Conservation (phyloP, 2,888 invertebrate genomes). For the Julus scanicus region DNA sequence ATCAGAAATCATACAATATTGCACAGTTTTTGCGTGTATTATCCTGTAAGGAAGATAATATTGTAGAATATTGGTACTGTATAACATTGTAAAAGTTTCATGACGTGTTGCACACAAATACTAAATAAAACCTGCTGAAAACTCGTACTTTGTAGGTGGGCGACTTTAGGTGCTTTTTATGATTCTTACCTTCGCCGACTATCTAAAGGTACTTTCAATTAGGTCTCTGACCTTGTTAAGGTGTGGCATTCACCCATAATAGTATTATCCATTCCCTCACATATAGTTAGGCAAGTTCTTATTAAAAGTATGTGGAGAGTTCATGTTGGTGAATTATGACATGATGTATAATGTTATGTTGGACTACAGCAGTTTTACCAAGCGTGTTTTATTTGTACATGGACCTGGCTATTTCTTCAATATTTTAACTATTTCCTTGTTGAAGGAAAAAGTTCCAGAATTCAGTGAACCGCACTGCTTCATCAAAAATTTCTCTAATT, state of each 20-base stretch:
- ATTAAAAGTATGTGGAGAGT: slow-evolving; percentile 6
- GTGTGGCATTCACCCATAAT: slow-evolving; percentile 33
- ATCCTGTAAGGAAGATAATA: neutral
- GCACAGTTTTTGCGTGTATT: neutral
- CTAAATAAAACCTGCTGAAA: neutral
- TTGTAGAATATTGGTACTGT: neutral
- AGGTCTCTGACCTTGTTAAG: slow-evolving; percentile 33
- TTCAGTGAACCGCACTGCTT: neutral
- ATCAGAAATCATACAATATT: neutral
- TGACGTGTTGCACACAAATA: neutral
- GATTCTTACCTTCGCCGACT: neutral
- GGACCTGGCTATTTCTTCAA: neutral
- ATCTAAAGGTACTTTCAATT: slow-evolving; percentile 2
- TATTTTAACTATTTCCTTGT: neutral
- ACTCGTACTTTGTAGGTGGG: slow-evolving; percentile 33
- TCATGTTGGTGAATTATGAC: neutral
- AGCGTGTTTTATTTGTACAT: neutral
- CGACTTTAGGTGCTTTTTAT: neutral
- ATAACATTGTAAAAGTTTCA: neutral
- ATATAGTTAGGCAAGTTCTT: neutral
- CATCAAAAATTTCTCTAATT: neutral
- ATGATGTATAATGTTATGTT: neutral
- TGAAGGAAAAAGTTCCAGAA: slow-evolving; percentile 9
- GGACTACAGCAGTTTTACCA: neutral
- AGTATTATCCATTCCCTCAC: neutral